Evolutionary conservation across 2,113 vertebrate species (phyloP), one percentile per base, ranked within the genome.

Genomic region (Oncorhynchus clarkii): DNA sequence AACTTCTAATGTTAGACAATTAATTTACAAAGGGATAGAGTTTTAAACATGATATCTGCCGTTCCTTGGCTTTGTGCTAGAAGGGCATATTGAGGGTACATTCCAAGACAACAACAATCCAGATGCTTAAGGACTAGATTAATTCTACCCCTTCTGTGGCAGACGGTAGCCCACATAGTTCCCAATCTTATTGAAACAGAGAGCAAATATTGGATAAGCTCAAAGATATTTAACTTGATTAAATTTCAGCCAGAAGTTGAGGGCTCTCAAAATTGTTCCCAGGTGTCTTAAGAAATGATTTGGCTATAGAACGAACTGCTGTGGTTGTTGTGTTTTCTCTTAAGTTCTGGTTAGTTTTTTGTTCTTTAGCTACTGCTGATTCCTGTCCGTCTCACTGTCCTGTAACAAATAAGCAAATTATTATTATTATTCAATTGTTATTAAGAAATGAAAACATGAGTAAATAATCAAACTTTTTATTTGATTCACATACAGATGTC

Each of bases 211-310:
- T 70, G 48, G 45, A 78, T 79, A 78, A 22, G 26, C 70, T 68
- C 6, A 65, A 54, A 45, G 74, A 79, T 34, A 29, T 18, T n/a
- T 24, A 67, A 75, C 66, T 78, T 70, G 27, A 82, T 76, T 76
- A 2, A 16, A 71, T 71, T 48, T 71, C 3, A 26, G 51, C 57
- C 34, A 57, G 34, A 22, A 74, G 70, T 62, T 73, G 34, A 48
- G 31, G 66, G 74, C 24, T 67, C 24, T 67, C 7, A 20, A 16
- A 69, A 34, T 59, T 69, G 71, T 81, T 78, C 77, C 77, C 75
- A 84, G 67, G 70, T 80, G 76, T 80, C 71, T 77, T 67, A 49
- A 72, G 49, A 67, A 67, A 51, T 76, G 70, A 64, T 71, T 49
- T 45, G n/a, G 60, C 70, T 45, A 3, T 5, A 57, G 67, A 7